Evolutionary conservation across 2,888 invertebrate genomes (phyloP), one percentile per base, ranked within the genome.

Genomic region (Cephus pulcher): DNA sequence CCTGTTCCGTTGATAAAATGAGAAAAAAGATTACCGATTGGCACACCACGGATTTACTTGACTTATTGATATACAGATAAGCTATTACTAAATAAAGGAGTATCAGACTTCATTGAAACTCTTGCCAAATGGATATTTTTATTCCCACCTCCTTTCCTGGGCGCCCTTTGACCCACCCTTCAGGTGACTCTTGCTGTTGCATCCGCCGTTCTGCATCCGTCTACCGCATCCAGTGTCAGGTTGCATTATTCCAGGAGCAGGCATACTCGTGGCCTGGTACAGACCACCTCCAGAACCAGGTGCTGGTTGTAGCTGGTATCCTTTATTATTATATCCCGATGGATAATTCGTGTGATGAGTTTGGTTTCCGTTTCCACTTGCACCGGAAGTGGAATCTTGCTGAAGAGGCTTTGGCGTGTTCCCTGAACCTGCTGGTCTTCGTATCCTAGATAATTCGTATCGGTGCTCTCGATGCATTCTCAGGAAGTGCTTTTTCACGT

Each of bases 401-500:
- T 86, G 87, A 4, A 86, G 68, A 4, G 84, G 82, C 76, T 88
- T 89, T n/a, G 86, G 80, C 4, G 84, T 71, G 11, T 69, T 75
- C 37, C 75, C 77, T 0, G 88, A 81, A 3, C 87, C 88, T 4
- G 84, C 87, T 84, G 95, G 94, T 82, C 95, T 93, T 79, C 96
- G 93, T 87, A 97, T 97, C 89, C 96, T 94, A 87, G 96, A 96
- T 79, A 97, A 93, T 88, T 98, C 97, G 90, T 98, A 98, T 1
- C 95, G 95, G 90, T 97, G 95, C 86, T 97, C 98, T 73, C 97
- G 94, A 89, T 98, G 98, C 97, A 98, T 98, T 84, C 98, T 94
- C 84, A 97, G 93, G 88, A 98, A 98, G 92, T 98, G 98, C 89
- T 98, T 98, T 92, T 98, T 98, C 74, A 98, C 98, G 90, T 98